Evolutionary conservation across 2,888 invertebrate genomes (phyloP).

Genomic region (Endomychus coccineus): DNA sequence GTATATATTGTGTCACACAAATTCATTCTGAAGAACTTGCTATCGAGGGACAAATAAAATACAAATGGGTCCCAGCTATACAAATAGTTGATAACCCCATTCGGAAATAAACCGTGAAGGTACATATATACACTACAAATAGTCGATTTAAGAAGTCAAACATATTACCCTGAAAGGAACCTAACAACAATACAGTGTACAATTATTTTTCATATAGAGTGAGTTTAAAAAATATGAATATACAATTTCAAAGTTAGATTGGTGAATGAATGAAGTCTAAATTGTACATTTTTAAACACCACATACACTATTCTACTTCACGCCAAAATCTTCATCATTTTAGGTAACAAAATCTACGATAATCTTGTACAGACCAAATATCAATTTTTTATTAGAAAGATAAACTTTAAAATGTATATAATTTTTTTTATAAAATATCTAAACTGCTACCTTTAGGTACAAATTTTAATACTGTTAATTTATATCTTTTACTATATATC

Average conservation of each 20-base stretch:
- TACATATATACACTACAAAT: too few relatives aligned
- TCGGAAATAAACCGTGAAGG: too few relatives aligned
- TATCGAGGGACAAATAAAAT: too few relatives aligned
- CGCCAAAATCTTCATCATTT: slow-evolving; percentile 35
- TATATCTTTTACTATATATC: slow-evolving; percentile 32
- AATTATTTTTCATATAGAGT: slow-evolving; percentile 11
- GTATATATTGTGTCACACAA: too few relatives aligned
- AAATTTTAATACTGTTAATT: slow-evolving; percentile 45
- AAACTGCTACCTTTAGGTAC: slow-evolving; percentile 45
- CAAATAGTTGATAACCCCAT: too few relatives aligned
- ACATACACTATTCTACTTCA: slow-evolving; percentile 39
- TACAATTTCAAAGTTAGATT: slow-evolving; percentile 12
- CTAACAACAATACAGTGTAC: slow-evolving; percentile 15
- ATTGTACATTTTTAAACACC: slow-evolving; percentile 32
- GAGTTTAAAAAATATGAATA: slow-evolving; percentile 15
- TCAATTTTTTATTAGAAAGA: slow-evolving; percentile 40
- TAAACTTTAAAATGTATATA: slow-evolving; percentile 41
- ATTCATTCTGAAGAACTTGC: too few relatives aligned
- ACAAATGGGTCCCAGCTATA: too few relatives aligned
- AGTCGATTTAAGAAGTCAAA: too few relatives aligned
- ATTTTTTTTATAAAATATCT: slow-evolving; percentile 43
- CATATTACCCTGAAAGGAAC: slow-evolving; percentile 8
- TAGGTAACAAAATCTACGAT: slow-evolving; percentile 41
- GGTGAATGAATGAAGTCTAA: slow-evolving; percentile 13
- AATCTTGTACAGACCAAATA: slow-evolving; percentile 35